Evolutionary conservation across 2,797 vertebrate genomes (phyloP), one percentile per base, ranked within the genome.

Genomic region (Vultur gryphus): DNA sequence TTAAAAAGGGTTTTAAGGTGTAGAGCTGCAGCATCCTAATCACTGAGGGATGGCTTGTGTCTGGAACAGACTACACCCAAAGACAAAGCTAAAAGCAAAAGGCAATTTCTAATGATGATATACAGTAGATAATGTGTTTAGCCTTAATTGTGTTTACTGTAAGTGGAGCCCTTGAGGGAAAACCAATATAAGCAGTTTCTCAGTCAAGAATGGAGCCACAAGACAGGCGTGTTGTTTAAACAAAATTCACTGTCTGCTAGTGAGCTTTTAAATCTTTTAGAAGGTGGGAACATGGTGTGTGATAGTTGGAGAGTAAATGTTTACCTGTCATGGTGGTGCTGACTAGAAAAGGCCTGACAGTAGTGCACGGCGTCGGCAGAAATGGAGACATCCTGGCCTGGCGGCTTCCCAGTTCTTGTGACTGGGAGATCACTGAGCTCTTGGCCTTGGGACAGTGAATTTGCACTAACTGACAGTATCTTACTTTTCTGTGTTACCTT

Each of bases 141-240:
- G 77, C 44, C 64, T 89, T 97, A 94, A 97, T 94, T 71, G 84
- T 92, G 78, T 89, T 97, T 96, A 83, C 78, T 11, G 72, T 91
- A 91, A 95, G 84, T 87, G 88, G 78, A 78, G 44, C 67, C 78
- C 93, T 87, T 66, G 44, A 94, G 94, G 88, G 90, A 96, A 93
- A 88, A 77, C 46, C 67, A 87, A 92, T 80, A 70, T 13, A 85
- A 92, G 81, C 59, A 61, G 29, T 77, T 95, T 92, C 71, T 90
- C 59, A 33, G 61, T 85, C 72, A 67, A 71, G 91, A 83, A 64
- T 13, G 43, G 84, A 95, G 52, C 44, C 41, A 62, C 72, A 61
- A 71, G 59, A 67, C 37, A 61, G 46, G 25, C 2, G 0, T 77
- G 55, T 46, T 73, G 17, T 93, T 83, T 61, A 77, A 86, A 79